A percentile compares a stretch with the other conserved stretches of the same genome.
Conservation (phyloP, 2,113 vertebrate species). For the Phalacrocorax aristotelis region DNA sequence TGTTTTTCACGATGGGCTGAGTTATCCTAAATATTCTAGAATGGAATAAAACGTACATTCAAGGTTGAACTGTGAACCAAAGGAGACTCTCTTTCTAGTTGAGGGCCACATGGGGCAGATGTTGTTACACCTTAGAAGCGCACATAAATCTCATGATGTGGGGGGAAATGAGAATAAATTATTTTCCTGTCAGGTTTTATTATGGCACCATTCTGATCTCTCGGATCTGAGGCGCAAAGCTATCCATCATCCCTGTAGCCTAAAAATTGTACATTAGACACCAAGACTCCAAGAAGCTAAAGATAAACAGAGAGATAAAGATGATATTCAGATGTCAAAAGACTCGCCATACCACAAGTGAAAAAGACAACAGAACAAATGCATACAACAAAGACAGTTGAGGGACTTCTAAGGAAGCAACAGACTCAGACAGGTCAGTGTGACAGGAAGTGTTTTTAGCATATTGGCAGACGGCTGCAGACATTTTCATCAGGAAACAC, state of each 20-base stretch:
- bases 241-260: slow-evolving; percentile 8
- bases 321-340: not conserved
- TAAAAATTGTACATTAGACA: not conserved
- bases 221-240: not conserved
- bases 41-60: not conserved
- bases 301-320: not conserved
- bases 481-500: not conserved
- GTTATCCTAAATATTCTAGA: not conserved
- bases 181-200: slow-evolving; percentile 22
- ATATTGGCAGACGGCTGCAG: not conserved
- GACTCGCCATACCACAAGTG: not conserved
- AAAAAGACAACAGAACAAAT: not conserved
- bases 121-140: not conserved
- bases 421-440: not conserved
- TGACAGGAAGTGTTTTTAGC: not conserved
- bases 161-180: not conserved
- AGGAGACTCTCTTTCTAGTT: not conserved
- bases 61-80: not conserved
- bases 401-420: not conserved
- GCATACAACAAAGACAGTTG: not conserved
- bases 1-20: not conserved
- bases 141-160: slow-evolving; percentile 12
- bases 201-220: not conserved
- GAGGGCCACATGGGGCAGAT: not conserved
- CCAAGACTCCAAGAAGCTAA: not conserved